Evolutionary conservation across 2,888 invertebrate species (phyloP), one percentile per base, ranked within the genome.

Genomic region (Metallyticus violacea): DNA sequence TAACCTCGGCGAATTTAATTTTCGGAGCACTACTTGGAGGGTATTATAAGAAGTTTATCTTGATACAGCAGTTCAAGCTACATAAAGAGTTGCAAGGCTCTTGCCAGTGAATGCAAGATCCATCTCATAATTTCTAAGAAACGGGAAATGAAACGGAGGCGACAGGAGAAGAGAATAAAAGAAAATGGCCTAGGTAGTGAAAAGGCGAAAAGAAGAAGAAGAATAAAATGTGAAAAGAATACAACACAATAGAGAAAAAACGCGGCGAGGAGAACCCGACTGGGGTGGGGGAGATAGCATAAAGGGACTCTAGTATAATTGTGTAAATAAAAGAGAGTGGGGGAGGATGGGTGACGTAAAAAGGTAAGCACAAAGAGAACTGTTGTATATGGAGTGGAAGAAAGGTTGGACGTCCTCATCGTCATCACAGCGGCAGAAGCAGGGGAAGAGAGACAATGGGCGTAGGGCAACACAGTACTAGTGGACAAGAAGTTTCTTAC

Each of bases 281-380:
- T 82, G 85, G 81, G 79, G 81, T 27, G 85, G 29, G 85, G 79
- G 30, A 87, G 88, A 87, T 83, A 85, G 86, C 77, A 87, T 88
- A 88, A 88, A 88, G 86, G 87, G 87, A 88, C 88, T 87, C 78
- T 81, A 87, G 88, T 86, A 88, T 88, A 88, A 88, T 88, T 88
- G 88, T 88, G 88, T 88, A 88, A 88, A 88, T 88, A 88, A 87
- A 87, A 81, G 79, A 83, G 88, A 79, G 79, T 79, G 26, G 85
- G 76, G 84, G 88, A 22, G 77, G 28, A 85, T 26, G 81, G 80
- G 87, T 85, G 84, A 86, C 77, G 40, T 77, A 80, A 85, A 86
- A 85, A 87, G 83, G 83, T 86, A 83, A 86, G 86, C 81, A 86
- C 83, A 86, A 86, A 84, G 86, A 79, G 77, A 86, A 79, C 26